Base-by-base conservation (phyloP, 2,113 vertebrate species). In the Oreochromis tanganicae region DNA sequence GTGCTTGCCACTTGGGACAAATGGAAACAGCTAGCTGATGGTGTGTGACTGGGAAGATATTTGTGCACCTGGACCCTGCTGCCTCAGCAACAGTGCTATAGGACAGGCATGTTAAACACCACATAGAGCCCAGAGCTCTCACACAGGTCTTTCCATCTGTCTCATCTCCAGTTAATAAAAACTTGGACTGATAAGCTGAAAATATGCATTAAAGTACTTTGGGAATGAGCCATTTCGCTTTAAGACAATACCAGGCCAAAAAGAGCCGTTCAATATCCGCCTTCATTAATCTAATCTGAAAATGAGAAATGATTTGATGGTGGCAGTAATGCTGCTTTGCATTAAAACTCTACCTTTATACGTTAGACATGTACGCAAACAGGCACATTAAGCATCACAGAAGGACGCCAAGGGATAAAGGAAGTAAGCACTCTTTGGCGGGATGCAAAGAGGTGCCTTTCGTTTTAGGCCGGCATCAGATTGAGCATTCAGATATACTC, bases 281-380 rank as follows among this genome's bases (percentile, higher is more conserved):
- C 84, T 89, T 90, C 92, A 96, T 95, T 95, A 96, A 95, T 94
- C 92, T 93, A 88, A 95, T 93, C 91, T 92, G 89, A 93, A 90
- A 91, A 61, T 87, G 88, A 92, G 92, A 88, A 92, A 90, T 86
- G 46, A 81, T 94, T 84, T 90, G 38, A 84, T 13, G 88, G 71
- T 85, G 66, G 71, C 52, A 32, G 16, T 24, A 17, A 68, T 32
- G 75, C 71, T 73, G 19, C 13, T 80, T 83, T 73, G 56, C 24
- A 52, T 59, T 66, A 32, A 14, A 84, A 68, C 14, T 55, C 4
- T 13, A 84, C 61, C 24, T 84, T 81, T 82, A 46, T 38, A 43
- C 17, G 24, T 27, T 13, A 19, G 41, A 66, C 24, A 5, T 5
- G 36, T 29, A 48, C 12, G 50, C 82, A 84, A 87, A 88, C 87